Percentiles rank a stretch among this genome's conserved stretches.
phyloP scores from a whole-genome alignment of 1,140 invertebrate species.

The Sminthurides bifidus region DNA sequence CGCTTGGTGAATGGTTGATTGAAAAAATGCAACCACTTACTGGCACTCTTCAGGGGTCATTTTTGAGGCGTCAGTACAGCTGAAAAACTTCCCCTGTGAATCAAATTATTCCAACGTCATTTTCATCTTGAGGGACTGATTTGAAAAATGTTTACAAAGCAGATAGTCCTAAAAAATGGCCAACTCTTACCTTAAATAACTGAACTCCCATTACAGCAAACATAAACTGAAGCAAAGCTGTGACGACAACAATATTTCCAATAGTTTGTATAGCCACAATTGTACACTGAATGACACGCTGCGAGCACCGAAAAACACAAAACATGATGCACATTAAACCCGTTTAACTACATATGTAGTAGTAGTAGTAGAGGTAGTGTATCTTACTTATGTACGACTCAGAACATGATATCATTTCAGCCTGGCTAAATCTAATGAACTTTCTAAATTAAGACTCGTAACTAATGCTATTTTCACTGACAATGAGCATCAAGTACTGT shows the following conservation, averaged over 20 bases:
- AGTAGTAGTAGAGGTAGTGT: neutral
- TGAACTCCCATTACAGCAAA: slow-evolving; percentile 99
- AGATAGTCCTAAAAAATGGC: neutral
- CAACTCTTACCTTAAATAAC: slow-evolving; percentile 82
- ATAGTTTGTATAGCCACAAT: slow-evolving; percentile 98
- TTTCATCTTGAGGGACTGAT: no score
- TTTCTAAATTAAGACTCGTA: no score
- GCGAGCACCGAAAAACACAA: slow-evolving; percentile 34
- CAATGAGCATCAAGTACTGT: no score
- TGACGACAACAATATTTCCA: slow-evolving; percentile 97
- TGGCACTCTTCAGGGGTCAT: slow-evolving; percentile 70
- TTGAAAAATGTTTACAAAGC: no score
- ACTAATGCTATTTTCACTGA: no score
- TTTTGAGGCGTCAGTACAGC: slow-evolving; percentile 75
- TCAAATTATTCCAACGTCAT: neutral
- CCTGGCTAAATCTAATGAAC: neutral
- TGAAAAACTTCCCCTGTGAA: slow-evolving; percentile 71
- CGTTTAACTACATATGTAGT: neutral
- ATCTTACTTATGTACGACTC: neutral
- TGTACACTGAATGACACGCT: slow-evolving; percentile 98
- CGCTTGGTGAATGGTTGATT: neutral
- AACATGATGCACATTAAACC: neutral
- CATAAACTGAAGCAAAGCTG: slow-evolving; percentile 98
- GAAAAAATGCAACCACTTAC: slow-evolving; percentile 48
- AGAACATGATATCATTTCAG: neutral